Evolutionary conservation across 2,888 invertebrate genomes (phyloP).

Genomic region (Apamea anceps): DNA sequence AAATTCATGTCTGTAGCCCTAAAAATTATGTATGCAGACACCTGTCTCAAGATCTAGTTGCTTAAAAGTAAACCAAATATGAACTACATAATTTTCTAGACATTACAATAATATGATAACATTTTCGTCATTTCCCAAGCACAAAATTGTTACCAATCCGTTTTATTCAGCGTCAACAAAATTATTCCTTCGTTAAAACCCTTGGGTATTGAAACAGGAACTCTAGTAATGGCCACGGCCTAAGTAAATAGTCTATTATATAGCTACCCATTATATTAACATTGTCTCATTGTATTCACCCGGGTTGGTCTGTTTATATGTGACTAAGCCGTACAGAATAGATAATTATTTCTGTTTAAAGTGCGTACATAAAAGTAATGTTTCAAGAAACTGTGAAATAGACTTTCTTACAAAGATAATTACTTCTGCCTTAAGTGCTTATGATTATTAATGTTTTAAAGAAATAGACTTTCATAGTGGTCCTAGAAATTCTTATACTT

Average conservation of each 20-base stretch:
- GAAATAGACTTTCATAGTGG: background rate
- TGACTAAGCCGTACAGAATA: conserved; percentile 33
- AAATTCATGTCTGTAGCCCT: too few species aligned
- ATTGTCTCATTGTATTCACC: conserved; percentile 24
- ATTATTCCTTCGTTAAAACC: conserved; percentile 21
- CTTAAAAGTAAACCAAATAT: background rate
- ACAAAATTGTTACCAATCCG: conserved; percentile 11
- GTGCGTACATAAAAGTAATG: conserved; percentile 2
- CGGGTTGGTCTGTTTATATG: conserved; percentile 25
- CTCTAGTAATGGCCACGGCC: conserved; percentile 34
- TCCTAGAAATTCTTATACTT: background rate
- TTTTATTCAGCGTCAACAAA: conserved; percentile 30
- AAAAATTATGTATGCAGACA: background rate
- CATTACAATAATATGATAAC: background rate
- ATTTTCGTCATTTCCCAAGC: background rate
- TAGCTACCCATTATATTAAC: conserved; percentile 34
- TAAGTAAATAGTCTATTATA: conserved; percentile 46
- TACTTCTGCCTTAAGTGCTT: conserved; percentile 21
- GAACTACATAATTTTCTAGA: background rate
- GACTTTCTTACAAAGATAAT: conserved; percentile 6
- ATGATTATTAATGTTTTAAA: conserved; percentile 6
- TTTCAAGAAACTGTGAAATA: background rate
- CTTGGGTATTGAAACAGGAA: conserved; percentile 35
- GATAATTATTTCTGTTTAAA: conserved; percentile 26
- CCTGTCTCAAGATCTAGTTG: background rate